Percentiles rank a stretch among this genome's conserved stretches.
Evolutionary conservation across 1,140 invertebrate species (phyloP).

Genomic region (Drosophila arizonae): DNA sequence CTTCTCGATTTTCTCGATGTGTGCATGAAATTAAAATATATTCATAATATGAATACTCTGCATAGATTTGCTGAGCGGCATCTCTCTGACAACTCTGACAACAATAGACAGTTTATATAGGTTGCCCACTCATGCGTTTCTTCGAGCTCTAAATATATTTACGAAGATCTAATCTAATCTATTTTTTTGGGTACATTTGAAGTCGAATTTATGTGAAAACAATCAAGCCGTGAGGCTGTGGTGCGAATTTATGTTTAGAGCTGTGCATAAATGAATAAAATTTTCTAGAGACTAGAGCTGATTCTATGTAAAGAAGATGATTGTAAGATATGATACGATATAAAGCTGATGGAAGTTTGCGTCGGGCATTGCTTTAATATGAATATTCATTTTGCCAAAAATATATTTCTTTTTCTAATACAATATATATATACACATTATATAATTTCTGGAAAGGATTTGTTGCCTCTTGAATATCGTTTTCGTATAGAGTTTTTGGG

Average conservation of each 20-base stretch:
- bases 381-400: too few species aligned
- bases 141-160: not conserved
- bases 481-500: too few species aligned
- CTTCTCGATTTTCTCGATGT: conserved; percentile 30
- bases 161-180: too few species aligned
- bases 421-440: too few species aligned
- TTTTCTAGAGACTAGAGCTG: too few species aligned
- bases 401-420: too few species aligned
- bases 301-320: too few species aligned
- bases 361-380: too few species aligned
- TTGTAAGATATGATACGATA: not conserved
- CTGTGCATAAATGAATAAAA: not conserved
- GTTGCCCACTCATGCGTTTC: not conserved
- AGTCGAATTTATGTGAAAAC: not conserved
- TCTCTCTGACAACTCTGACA: conserved; percentile 2
- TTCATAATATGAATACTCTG: conserved; percentile 37
- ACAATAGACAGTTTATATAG: conserved; percentile 7
- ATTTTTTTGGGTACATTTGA: not conserved
- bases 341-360: too few species aligned
- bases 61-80: conserved; percentile 19
- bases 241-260: not conserved
- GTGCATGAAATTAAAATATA: conserved; percentile 69
- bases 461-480: too few species aligned
- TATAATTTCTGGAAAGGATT: not conserved
- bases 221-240: not conserved